These are phyloP conservation scores for Naso thynnoides DNA, from an alignment of 2,797 vertebrate species.

Conservation along the genomic window DNA sequence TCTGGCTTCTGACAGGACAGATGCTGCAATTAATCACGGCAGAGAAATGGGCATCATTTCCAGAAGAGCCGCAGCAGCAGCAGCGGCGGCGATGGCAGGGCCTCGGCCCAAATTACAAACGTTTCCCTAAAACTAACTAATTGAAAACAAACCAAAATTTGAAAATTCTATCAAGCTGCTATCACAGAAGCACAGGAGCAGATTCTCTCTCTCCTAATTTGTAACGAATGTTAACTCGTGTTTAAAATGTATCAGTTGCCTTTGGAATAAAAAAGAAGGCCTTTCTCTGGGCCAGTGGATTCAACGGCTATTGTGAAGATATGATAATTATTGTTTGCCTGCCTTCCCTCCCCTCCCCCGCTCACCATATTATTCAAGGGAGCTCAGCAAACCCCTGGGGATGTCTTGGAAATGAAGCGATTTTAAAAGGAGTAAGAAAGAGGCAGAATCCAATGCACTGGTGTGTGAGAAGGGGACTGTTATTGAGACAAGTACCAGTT, in stretches of 20 bases:
- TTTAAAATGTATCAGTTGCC: constrained; percentile 72
- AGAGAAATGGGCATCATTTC: constrained; percentile 93
- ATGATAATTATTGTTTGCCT: constrained; percentile 88
- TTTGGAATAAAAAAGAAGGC: constrained; percentile 48
- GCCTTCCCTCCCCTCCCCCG: constrained; percentile 82
- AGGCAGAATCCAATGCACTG: constrained; percentile 79
- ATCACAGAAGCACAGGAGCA: constrained; percentile 66
- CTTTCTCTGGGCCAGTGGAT: constrained; percentile 74
- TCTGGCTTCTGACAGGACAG: constrained; percentile 97
- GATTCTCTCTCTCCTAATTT: constrained; percentile 68
- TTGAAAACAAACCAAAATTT: constrained; percentile 79
- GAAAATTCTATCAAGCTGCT: constrained; percentile 73
- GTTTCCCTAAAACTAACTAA: constrained; percentile 76
- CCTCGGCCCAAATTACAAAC: constrained; percentile 75
- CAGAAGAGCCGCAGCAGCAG: constrained; percentile 53
- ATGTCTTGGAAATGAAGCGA: constrained; percentile 84
- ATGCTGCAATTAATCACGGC: constrained; percentile 99
- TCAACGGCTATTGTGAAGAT: constrained; percentile 86
- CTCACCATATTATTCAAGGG: constrained; percentile 81
- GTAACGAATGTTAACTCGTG: constrained; percentile 67
- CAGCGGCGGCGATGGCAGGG: constrained; percentile 42
- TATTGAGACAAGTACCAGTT: constrained; percentile 84
- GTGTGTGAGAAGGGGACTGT: constrained; percentile 79
- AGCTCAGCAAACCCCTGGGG: constrained; percentile 80
- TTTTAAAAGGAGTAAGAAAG: constrained; percentile 81